A percentile compares a stretch with the other conserved stretches of the same genome.
phyloP scores from a whole-genome alignment of 35 echinoderm and acorn worm genomes.

The Acanthaster planci region DNA sequence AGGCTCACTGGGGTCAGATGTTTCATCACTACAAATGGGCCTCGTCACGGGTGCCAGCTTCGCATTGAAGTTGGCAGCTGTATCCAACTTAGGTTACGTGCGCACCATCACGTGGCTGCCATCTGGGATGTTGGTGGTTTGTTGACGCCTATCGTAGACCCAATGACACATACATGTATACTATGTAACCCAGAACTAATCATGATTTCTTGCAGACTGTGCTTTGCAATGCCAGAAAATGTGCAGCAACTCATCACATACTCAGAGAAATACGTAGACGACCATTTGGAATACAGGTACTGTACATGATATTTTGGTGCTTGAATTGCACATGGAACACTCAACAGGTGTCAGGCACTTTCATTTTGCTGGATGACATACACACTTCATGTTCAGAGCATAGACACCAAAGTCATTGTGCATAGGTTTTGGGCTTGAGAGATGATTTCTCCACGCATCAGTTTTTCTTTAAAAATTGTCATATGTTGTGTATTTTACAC shows the following conservation, averaged over 20 bases:
- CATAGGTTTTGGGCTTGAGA: too few species aligned
- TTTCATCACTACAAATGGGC: neutral
- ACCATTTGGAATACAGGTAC: slow-evolving; percentile 75
- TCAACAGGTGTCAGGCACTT: neutral
- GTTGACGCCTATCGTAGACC: slow-evolving; percentile 23
- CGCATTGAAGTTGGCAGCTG: slow-evolving; percentile 10
- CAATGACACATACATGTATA: too few species aligned
- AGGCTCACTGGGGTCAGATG: slow-evolving; percentile 29
- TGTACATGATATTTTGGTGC: neutral
- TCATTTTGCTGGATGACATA: neutral
- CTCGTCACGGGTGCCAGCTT: slow-evolving; percentile 33
- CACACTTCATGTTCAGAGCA: neutral
- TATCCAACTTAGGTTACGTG: slow-evolving; percentile 8
- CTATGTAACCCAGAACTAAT: neutral
- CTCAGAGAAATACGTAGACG: slow-evolving; percentile 76
- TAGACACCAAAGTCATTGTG: neutral
- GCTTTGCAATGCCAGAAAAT: slow-evolving; percentile 18
- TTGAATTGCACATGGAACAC: neutral
- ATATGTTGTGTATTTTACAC: too few species aligned
- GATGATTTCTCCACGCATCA: too few species aligned
- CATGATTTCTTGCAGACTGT: neutral
- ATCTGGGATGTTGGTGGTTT: neutral
- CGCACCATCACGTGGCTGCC: slow-evolving; percentile 18
- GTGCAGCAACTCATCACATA: slow-evolving; percentile 58
- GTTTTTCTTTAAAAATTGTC: too few species aligned